Evolutionary conservation across 2,797 vertebrate species (phyloP), one percentile per base, ranked within the genome.

Genomic region (Lutjanus campechanus): DNA sequence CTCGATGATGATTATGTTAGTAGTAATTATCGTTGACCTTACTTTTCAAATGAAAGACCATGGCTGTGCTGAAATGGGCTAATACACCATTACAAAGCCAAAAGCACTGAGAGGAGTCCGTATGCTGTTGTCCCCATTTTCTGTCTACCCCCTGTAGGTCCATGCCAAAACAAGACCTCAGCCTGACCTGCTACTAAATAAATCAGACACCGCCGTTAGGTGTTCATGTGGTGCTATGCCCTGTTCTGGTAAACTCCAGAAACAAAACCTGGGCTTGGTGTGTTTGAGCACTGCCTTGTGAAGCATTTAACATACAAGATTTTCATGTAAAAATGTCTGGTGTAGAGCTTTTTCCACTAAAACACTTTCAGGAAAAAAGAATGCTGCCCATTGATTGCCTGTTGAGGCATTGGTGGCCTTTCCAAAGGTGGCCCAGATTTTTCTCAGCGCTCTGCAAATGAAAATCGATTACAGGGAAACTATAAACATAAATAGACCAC

Each of bases 381-480:
- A 69, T 44, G 64, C 41, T 36, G 1, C 16, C 11, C 62, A 81
- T 73, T 67, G 59, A 84, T 84, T 85, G 63, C 51, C 58, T 4
- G 12, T 50, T 83, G 49, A 83, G 29, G 70, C 78, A 77, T 75
- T 65, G 47, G 46, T 74, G 78, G 69, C 62, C 72, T 87, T 84
- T 84, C 49, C 20, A 61, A 58, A 75, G 69, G 65, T 81, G 58
- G 74, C 29, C 44, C 44, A 64, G 60, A 77, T 84, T 79, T 85
- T 85, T 69, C 71, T 74, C 47, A 17, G 15, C n/a, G 15, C 85
- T 86, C 69, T 56, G 49, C 61, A 84, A 89, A 91, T 87, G 68
- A 84, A 88, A 91, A 90, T 92, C 72, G 56, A 89, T 91, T 56
- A 78, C 69, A 69, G 64, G 47, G 73, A 76, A 88, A 82, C 67